These are phyloP conservation scores for Palaemon carinicauda DNA, from an alignment of 1,140 invertebrate species.

Conservation along the genomic window DNA sequence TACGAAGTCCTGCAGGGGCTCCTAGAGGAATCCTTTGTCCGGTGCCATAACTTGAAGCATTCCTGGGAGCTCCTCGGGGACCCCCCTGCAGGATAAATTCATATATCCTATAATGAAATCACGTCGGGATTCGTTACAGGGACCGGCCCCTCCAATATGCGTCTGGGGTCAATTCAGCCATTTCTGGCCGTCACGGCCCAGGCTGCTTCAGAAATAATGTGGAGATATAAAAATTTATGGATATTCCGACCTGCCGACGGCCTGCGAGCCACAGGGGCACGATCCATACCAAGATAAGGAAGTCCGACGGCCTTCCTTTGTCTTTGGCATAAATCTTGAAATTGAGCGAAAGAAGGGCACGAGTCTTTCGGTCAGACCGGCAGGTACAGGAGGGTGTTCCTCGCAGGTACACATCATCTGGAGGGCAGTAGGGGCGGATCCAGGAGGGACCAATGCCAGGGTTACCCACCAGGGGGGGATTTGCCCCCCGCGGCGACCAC, in stretches of 20 bases:
- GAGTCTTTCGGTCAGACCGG: not conserved
- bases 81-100: slow-evolving; percentile 42
- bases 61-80: not conserved
- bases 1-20: not conserved
- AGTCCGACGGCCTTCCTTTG: slow-evolving; percentile 16
- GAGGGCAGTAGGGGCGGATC: slow-evolving; percentile 45
- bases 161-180: slow-evolving; percentile 30
- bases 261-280: slow-evolving; percentile 35
- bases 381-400: not conserved
- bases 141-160: not conserved
- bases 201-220: slow-evolving; percentile 46
- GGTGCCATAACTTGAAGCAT: slow-evolving; percentile 15
- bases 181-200: slow-evolving; percentile 25
- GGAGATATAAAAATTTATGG: slow-evolving; percentile 56
- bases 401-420: not conserved
- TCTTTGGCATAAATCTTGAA: slow-evolving; percentile 48
- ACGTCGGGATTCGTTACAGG: slow-evolving; percentile 52
- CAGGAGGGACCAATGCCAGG: slow-evolving; percentile 50
- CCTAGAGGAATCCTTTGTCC: slow-evolving; percentile 10
- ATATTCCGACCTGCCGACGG: slow-evolving; percentile 37
- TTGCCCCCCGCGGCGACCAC: slow-evolving; percentile 52
- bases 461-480: slow-evolving; percentile 53
- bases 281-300: not conserved
- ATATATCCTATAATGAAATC: slow-evolving; percentile 55
- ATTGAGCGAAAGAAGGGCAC: slow-evolving; percentile 31